Base-by-base conservation (phyloP, 2,113 vertebrate genomes). In the Menidia beryllina region DNA sequence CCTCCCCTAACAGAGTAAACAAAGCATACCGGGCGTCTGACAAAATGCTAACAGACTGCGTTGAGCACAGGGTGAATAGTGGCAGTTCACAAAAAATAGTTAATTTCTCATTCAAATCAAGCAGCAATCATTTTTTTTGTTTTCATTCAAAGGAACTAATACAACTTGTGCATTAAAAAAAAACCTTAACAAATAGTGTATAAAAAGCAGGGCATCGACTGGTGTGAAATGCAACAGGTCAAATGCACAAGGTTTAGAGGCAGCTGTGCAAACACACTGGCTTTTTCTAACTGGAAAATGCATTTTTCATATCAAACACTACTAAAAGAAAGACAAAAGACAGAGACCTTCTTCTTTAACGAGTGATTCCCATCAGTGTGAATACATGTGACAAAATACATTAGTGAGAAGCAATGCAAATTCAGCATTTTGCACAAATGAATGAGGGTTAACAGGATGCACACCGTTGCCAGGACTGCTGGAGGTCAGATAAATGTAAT, bases 131-230 rank as follows among this genome's bases (percentile, higher is more conserved):
- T 10, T 38, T 63, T 15, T 25, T n/a, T 79, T 39, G 58, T 74
- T 54, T 72, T 49, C 60, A 82, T 47, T 73, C 61, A 85, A 65
- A 66, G 49, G 17, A 84, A 75, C 30, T 80, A 82, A 86, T 17
- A 75, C 3, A 71, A 79, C 53, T 30, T 77, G 71, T 81, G 67
- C 69, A 63, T 61, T 14, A 36, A 41, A 69, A 21, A 68, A 58
- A 8, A 25, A 23, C 20, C 19, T 75, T 13, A 54, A 24, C n/a
- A n/a, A n/a, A n/a, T n/a, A n/a, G n/a, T n/a, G n/a, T n/a, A n/a
- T n/a, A 61, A 39, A 27, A 70, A 58, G 13, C 23, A 47, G 14
- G 41, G 19, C 50, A 69, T 41, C 63, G 61, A 81, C 50, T 24
- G 62, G 48, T 47, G 27, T 55, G 25, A 70, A 69, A 52, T 67